These are phyloP conservation scores for Drosophila rufa DNA, from an alignment of 1,140 invertebrate species.

Conservation along the genomic window DNA sequence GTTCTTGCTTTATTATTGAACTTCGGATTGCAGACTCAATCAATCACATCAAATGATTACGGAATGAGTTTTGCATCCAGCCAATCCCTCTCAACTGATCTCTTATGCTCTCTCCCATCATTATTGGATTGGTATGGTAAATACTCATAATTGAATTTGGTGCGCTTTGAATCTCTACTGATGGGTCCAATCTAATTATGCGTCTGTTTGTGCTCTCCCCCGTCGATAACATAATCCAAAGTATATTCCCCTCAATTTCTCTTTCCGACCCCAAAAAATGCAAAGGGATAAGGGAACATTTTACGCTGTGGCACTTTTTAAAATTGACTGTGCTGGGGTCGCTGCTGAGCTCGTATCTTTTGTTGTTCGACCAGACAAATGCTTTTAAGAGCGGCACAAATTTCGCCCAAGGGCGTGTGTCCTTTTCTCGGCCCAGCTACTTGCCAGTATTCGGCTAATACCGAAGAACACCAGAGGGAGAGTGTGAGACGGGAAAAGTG, in stretches of 20 bases:
- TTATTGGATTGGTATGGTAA: neutral
- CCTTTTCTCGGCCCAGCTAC: slow-evolving; percentile 63
- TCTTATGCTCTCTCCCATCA: neutral
- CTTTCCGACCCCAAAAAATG: slow-evolving; percentile 19
- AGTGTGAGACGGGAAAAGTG: slow-evolving; percentile 16
- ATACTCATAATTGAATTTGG: slow-evolving; percentile 47
- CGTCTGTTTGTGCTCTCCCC: neutral
- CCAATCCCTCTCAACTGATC: slow-evolving; percentile 6
- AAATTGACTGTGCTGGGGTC: slow-evolving; percentile 63
- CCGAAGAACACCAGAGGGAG: slow-evolving; percentile 34
- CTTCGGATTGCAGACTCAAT: neutral
- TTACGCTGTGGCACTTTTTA: slow-evolving; percentile 55
- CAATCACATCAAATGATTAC: slow-evolving; percentile 4
- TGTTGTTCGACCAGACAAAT: slow-evolving; percentile 62
- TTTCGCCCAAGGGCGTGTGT: slow-evolving; percentile 73
- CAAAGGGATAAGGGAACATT: slow-evolving; percentile 29
- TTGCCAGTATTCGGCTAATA: slow-evolving; percentile 54
- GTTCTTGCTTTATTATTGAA: neutral
- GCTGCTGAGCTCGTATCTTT: slow-evolving; percentile 29
- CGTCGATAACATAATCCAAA: slow-evolving; percentile 35
- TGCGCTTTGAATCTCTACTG: slow-evolving; percentile 29
- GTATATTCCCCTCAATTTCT: slow-evolving; percentile 16
- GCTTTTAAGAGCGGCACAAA: slow-evolving; percentile 69
- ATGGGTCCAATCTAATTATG: slow-evolving; percentile 48
- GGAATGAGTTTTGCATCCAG: neutral